Conservation (phyloP, 1,140 invertebrate genomes). For the Trichoplusia ni region DNA sequence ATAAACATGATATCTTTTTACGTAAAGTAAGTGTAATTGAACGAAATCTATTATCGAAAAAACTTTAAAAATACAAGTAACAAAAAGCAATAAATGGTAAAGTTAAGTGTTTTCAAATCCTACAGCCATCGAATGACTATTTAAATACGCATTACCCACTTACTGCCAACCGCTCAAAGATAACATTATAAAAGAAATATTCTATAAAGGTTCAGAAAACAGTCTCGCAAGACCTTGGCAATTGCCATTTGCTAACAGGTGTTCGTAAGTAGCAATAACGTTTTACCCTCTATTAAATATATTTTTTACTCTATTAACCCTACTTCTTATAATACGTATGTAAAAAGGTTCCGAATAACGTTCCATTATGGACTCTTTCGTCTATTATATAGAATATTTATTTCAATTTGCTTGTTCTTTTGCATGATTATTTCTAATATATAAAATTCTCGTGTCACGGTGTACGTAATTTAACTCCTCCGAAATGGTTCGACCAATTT, state of each 20-base stretch:
- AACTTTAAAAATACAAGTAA: too few relatives aligned
- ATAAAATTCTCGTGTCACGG: too few relatives aligned
- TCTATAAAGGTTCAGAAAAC: constrained; percentile 1
- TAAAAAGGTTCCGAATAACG: neutral
- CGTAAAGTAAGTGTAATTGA: too few relatives aligned
- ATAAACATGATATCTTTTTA: too few relatives aligned
- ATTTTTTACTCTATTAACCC: constrained; percentile 29
- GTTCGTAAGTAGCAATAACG: constrained; percentile 29
- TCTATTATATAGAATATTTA: too few relatives aligned
- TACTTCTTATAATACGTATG: neutral
- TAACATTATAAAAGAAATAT: constrained; percentile 21
- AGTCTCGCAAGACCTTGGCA: constrained; percentile 4
- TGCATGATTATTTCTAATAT: too few relatives aligned
- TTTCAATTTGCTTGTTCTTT: too few relatives aligned
- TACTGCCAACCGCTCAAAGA: constrained; percentile 6
- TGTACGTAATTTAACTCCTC: too few relatives aligned
- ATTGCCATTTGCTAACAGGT: constrained; percentile 22
- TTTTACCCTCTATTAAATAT: constrained; percentile 27
- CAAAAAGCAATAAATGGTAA: too few relatives aligned
- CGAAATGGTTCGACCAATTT: too few relatives aligned
- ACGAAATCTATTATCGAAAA: too few relatives aligned
- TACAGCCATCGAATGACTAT: constrained; percentile 2
- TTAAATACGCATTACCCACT: constrained; percentile 11
- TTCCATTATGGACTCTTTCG: neutral
- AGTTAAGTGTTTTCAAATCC: too few relatives aligned